Base-by-base conservation (phyloP, 2,113 vertebrate species). In the Ptychochromis oligacanthus region DNA sequence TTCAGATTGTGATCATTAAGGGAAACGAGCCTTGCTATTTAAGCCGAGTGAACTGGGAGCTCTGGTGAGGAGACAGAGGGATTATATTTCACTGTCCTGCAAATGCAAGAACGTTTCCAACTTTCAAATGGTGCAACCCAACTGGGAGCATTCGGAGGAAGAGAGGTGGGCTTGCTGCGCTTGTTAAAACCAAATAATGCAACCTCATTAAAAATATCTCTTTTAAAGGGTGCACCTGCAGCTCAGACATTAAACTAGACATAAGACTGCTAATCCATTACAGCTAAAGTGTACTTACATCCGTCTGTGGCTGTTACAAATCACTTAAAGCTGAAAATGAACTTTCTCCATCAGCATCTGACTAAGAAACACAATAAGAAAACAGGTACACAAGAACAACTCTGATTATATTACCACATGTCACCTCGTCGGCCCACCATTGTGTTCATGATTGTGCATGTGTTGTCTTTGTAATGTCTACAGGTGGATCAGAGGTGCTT, bases 141-240 rank as follows among this genome's bases (percentile, higher is more conserved):
- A 46, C 81, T 55, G 49, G 38, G 62, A 72, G 49, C 49, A 18
- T 24, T 34, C 22, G 75, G 38, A 79, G 75, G 46, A 65, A 57
- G 61, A 17, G 28, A 60, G 65, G 26, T 22, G 64, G 58, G 58
- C 17, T 65, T 20, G 8, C 75, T 72, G 67, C 11, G 11, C 79
- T 80, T 77, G 82, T 85, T 84, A 82, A 87, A 60, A 82, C 46
- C 1, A 72, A 72, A 81, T 70, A 76, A 81, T 80, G 46, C n/a
- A 56, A 38, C 52, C 54, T 49, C 76, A 1, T 62, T 77, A 31
- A 49, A 61, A 72, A 72, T 76, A 49, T 74, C n/a, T 79, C 18
- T 60, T 77, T 77, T 75, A 81, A 55, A 81, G 64, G 60, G 57
- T 6, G 6, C 84, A 84, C 81, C 84, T 87, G 88, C 55, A 87